phyloP scores from a whole-genome alignment of 2,113 vertebrate genomes.

The Ctenomys sociabilis region DNA sequence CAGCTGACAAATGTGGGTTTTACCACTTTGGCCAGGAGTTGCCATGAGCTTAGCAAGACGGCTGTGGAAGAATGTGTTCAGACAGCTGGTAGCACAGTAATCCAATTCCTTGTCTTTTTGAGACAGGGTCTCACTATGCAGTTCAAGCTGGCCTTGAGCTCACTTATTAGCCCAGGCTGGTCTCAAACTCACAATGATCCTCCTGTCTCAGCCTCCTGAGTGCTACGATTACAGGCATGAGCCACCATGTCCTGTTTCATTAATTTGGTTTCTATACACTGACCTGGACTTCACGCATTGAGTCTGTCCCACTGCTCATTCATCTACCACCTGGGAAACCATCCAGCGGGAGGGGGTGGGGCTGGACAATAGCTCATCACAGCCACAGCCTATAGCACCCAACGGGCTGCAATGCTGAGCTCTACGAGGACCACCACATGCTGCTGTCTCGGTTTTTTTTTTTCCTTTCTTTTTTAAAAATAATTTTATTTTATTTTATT shows the following conservation, averaged over 20 bases:
- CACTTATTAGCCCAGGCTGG: no score
- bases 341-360: conserved; percentile 96
- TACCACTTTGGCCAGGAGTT: conserved; percentile 78
- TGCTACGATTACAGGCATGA: no score
- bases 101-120: conserved; percentile 72
- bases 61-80: conserved; percentile 97
- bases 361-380: conserved; percentile 99
- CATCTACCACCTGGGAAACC: conserved; percentile 96
- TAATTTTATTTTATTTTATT: no score
- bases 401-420: conserved; percentile 97
- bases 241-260: no score
- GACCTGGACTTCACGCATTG: conserved; percentile 97
- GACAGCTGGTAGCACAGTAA: conserved; percentile 97
- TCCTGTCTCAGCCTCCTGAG: no score
- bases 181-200: no score
- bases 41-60: conserved; percentile 99
- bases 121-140: no score
- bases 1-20: no score
- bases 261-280: conserved; percentile 92
- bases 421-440: conserved; percentile 83
- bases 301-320: conserved; percentile 98
- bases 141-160: no score
- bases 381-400: conserved; percentile 96
- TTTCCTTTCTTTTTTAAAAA: no score
- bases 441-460: no score